Conservation (phyloP, 2,797 vertebrate species). For the Morus bassanus region DNA sequence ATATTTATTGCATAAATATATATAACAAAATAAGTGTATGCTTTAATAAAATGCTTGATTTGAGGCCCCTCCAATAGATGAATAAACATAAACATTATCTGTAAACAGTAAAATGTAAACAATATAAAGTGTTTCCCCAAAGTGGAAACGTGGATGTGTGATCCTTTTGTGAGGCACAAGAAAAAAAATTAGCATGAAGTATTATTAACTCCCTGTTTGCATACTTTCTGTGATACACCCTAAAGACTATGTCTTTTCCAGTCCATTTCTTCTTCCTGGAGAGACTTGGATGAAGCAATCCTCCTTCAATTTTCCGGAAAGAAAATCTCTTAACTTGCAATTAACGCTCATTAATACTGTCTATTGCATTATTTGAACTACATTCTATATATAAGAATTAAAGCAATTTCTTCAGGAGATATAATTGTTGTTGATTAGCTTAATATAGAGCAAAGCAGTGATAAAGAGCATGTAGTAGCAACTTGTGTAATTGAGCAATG, state of each 20-base stretch:
- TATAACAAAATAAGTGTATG: neutral
- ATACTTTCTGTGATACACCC: neutral
- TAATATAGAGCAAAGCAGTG: neutral
- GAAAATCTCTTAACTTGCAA: neutral
- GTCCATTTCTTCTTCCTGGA: neutral
- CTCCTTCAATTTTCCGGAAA: neutral
- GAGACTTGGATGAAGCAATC: neutral
- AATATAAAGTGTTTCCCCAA: neutral
- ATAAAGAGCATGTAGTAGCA: neutral
- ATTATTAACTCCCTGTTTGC: neutral
- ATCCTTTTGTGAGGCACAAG: neutral
- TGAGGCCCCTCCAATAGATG: neutral
- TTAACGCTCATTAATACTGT: neutral
- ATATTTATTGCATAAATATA: neutral
- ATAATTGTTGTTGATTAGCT: neutral
- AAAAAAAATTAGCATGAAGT: neutral
- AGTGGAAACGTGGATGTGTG: accelerated
- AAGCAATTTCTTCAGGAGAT: neutral
- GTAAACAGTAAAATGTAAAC: neutral
- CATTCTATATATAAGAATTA: neutral
- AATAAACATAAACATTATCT: neutral
- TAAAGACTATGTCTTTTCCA: neutral
- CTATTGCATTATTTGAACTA: neutral
- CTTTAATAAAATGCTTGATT: neutral
- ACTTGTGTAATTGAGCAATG: neutral